Base-by-base conservation (phyloP, 2,797 vertebrate genomes). In the Danio albolineatus region DNA sequence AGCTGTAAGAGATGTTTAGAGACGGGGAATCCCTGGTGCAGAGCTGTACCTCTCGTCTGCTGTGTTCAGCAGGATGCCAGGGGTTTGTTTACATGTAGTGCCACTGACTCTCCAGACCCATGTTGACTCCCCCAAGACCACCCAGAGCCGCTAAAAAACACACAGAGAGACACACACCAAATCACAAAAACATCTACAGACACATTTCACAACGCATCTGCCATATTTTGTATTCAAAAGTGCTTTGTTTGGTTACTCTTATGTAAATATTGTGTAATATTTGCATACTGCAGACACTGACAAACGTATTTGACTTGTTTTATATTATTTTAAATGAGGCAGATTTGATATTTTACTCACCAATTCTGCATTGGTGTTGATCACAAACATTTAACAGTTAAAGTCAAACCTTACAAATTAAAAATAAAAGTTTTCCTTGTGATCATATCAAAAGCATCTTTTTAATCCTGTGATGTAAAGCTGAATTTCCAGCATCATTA, bases 31-130 rank as follows among this genome's bases (percentile, higher is more conserved):
- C 54, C 54, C 53, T 56, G 16, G 9, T 62, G 19, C 16, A 54
- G 66, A 44, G 60, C 21, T 67, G 59, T 69, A 85, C 84, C 71
- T 70, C 70, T 70, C 56, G 28, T 65, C 54, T 53, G 38, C 19
- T 67, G 70, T 60, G 78, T 83, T 78, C 53, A 36, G 60, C 91
- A 92, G 93, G 92, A 94, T 93, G 93, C 92, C 92, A 90, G 88
- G 94, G 93, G 89, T 89, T 92, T 89, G 89, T 93, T 94, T 95
- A 97, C 96, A 98, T 97, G 96, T 97, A 97, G 92, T 96, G 95
- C 96, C 96, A 98, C 91, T 96, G 96, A 90, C 95, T 96, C 90
- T 97, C 96, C 95, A 97, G 94, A 84, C 95, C 96, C 95, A 97
- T 96, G 91, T 95, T 95, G 94, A 96, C 95, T 92, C 95, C 95